phyloP scores from a whole-genome alignment of 2,797 vertebrate species.

The Morus bassanus region DNA sequence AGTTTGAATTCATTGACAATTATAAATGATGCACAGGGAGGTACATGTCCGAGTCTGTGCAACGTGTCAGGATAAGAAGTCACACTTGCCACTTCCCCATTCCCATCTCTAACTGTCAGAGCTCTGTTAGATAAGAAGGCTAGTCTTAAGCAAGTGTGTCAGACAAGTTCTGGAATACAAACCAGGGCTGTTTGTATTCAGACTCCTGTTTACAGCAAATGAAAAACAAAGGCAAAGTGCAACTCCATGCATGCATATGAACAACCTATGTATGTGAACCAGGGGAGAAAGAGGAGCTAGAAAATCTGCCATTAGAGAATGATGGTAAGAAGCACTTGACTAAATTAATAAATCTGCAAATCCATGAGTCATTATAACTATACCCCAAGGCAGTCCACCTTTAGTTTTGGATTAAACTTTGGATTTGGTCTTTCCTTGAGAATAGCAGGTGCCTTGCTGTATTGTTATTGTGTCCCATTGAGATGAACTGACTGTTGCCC shows the following conservation, averaged over 20 bases:
- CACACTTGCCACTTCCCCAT: background rate
- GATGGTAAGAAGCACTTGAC: background rate
- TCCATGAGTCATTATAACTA: background rate
- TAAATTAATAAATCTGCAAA: background rate
- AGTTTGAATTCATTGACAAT: background rate
- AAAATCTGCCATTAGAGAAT: background rate
- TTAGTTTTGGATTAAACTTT: background rate
- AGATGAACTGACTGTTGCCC: background rate
- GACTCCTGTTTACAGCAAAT: background rate
- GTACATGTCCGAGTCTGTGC: background rate
- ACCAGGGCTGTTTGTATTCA: background rate
- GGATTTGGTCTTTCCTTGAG: background rate
- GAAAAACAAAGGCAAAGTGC: background rate
- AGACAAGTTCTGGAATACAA: background rate
- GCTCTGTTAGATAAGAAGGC: background rate
- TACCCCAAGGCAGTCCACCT: background rate
- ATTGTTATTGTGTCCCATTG: background rate
- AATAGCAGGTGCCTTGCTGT: background rate
- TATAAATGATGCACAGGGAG: background rate
- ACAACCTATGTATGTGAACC: background rate
- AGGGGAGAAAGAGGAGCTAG: background rate
- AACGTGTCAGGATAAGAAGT: background rate
- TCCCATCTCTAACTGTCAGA: background rate
- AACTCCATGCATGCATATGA: background rate
- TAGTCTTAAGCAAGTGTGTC: background rate